Evolutionary conservation across 2,888 invertebrate genomes (phyloP).

Genomic region (Platycnemis pennipes): DNA sequence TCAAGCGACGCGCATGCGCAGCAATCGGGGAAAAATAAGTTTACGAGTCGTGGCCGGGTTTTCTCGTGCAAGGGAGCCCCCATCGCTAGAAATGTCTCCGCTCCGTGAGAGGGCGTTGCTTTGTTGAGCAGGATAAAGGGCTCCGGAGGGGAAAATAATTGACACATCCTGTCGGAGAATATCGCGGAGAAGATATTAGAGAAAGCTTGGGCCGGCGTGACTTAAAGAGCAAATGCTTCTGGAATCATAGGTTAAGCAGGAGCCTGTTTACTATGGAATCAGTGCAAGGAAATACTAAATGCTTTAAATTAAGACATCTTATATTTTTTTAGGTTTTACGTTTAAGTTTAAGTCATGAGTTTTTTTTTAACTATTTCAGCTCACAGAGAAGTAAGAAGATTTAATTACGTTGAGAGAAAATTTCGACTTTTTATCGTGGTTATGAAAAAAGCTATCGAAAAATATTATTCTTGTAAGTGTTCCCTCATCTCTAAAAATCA

Average conservation of each 20-base stretch:
- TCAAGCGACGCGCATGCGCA: not conserved
- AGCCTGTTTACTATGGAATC: not conserved
- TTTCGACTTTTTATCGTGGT: too few species aligned
- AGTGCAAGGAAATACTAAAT: too few species aligned
- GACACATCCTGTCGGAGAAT: not conserved
- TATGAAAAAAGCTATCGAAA: too few species aligned
- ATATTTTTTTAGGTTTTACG: too few species aligned
- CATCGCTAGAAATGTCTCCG: not conserved
- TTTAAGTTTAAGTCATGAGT: too few species aligned
- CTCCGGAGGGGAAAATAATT: not conserved
- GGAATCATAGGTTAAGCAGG: not conserved
- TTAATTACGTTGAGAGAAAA: too few species aligned
- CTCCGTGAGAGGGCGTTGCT: not conserved
- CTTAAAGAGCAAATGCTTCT: not conserved
- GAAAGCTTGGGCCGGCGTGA: not conserved
- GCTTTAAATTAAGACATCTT: too few species aligned
- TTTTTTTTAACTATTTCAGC: too few species aligned
- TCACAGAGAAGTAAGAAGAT: too few species aligned
- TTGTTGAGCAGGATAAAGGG: not conserved
- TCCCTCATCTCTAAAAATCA: too few species aligned
- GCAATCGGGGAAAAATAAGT: too few species aligned
- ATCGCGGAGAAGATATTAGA: not conserved
- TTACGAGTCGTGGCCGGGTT: not conserved
- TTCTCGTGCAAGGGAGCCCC: not conserved
- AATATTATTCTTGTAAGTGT: too few species aligned